Conservation (phyloP, 2,797 vertebrate species). For the Argya squamiceps region DNA sequence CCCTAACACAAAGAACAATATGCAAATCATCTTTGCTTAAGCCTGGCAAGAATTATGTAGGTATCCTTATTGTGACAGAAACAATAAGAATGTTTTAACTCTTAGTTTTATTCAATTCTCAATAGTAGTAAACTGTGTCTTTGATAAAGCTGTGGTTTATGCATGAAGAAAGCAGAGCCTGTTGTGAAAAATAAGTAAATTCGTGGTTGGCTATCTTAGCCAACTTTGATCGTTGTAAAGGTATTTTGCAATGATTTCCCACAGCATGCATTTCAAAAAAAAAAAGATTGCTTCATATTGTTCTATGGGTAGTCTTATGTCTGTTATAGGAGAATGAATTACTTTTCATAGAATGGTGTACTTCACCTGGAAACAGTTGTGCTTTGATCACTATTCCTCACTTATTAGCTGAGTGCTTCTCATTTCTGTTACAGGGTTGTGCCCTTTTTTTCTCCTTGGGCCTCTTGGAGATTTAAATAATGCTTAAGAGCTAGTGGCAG, state of each 20-base stretch:
- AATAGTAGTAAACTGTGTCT: conserved; percentile 71
- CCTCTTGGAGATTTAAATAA: conserved; percentile 7
- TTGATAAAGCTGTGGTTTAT: conserved; percentile 76
- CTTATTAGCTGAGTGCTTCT: background rate
- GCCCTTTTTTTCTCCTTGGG: background rate
- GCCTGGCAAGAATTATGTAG: conserved; percentile 36
- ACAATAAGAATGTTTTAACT: conserved; percentile 11
- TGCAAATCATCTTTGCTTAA: conserved; percentile 70
- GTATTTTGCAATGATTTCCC: conserved; percentile 78
- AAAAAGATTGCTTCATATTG: conserved; percentile 75
- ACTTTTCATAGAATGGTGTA: background rate
- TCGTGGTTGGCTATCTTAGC: conserved; percentile 68
- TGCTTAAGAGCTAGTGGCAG: background rate
- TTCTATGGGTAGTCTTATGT: conserved; percentile 48
- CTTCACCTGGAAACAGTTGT: conserved; percentile 19
- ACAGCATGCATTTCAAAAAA: conserved; percentile 77
- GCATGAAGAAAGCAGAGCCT: conserved; percentile 74
- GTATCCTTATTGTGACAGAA: conserved; percentile 11
- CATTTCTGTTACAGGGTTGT: background rate
- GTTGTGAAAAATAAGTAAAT: conserved; percentile 79
- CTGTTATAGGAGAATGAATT: conserved; percentile 35
- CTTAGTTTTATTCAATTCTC: conserved; percentile 53
- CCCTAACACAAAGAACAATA: conserved; percentile 54
- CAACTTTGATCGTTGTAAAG: conserved; percentile 78
- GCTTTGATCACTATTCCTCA: background rate